Base-by-base conservation (phyloP, 2,888 invertebrate species). In the Sericinus montela region DNA sequence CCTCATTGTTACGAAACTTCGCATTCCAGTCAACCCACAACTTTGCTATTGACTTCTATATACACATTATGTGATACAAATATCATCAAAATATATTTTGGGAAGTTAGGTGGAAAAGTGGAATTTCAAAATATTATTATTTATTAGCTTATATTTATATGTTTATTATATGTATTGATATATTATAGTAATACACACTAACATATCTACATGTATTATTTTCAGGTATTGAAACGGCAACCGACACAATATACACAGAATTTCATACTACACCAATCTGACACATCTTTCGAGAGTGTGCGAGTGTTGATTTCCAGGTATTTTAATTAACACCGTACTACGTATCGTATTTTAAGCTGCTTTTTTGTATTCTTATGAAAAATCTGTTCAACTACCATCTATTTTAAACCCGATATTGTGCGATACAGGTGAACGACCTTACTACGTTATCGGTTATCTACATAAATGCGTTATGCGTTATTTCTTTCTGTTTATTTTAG, bases 161-260 rank as follows among this genome's bases (percentile, higher is more conserved):
- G n/a, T n/a, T n/a, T n/a, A n/a, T n/a, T n/a, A n/a, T n/a, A n/a
- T n/a, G n/a, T n/a, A n/a, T n/a, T n/a, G n/a, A n/a, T 30, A n/a
- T 30, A 30, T 0, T 11, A 13, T 32, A 11, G 10, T 5, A 32
- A n/a, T n/a, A 11, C 30, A 41, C 29, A 48, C 29, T 58, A 44
- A 44, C 29, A 7, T 25, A 34, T 51, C 0, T 34, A 19, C 10
- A 23, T 67, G 65, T 65, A 47, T 65, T 65, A 62, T 62, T 79
- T 75, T 28, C 83, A 81, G 80, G 83, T 82, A 82, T 67, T 67
- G 57, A 57, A 65, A 66, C 65, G 58, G 65, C 62, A 59, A 60
- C 52, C 57, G 63, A 67, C 62, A 66, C 58, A 61, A 60, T 62
- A 42, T 41, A 48, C 30, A 42, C 30, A 58, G 62, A 59, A 65